A percentile compares a stretch with the other conserved stretches of the same genome.
Evolutionary conservation across 2,888 invertebrate genomes (phyloP).

Genomic region (Pyrrhosoma nymphula): DNA sequence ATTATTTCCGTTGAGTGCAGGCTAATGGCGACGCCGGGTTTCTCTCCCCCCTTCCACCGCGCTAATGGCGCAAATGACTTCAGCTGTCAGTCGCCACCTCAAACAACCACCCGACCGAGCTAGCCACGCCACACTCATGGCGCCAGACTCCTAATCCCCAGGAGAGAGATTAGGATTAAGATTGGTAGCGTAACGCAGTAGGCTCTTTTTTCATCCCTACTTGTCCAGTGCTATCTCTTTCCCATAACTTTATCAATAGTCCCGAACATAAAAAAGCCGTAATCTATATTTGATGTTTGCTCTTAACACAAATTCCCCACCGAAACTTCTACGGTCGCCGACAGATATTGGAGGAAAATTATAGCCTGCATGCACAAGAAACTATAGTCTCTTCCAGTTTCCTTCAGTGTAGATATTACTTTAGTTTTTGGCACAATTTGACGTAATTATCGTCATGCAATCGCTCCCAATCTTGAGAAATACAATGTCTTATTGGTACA

Average conservation of each 20-base stretch:
- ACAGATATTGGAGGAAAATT: not conserved
- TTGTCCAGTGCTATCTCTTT: not conserved
- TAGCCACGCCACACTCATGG: not conserved
- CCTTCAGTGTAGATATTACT: not conserved
- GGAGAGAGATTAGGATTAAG: not conserved
- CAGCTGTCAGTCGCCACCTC: too few species aligned
- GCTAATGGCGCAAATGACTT: too few species aligned
- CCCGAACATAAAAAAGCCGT: not conserved
- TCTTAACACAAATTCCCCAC: not conserved
- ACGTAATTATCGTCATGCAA: not conserved
- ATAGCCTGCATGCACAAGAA: not conserved
- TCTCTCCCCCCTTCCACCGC: too few species aligned
- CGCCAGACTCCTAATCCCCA: not conserved
- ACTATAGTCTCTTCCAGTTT: not conserved
- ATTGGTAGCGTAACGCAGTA: not conserved
- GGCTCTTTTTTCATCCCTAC: not conserved
- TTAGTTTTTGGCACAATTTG: not conserved
- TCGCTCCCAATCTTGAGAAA: not conserved
- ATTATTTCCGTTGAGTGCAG: too few species aligned
- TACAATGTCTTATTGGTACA: too few species aligned
- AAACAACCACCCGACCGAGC: too few species aligned
- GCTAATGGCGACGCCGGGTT: too few species aligned
- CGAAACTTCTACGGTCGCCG: not conserved
- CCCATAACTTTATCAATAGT: not conserved
- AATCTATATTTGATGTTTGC: not conserved